Percentiles rank a stretch among this genome's conserved stretches.
These are phyloP conservation scores for Clarias magur DNA, from an alignment of 2,113 vertebrate species.

Conservation along the genomic window DNA sequence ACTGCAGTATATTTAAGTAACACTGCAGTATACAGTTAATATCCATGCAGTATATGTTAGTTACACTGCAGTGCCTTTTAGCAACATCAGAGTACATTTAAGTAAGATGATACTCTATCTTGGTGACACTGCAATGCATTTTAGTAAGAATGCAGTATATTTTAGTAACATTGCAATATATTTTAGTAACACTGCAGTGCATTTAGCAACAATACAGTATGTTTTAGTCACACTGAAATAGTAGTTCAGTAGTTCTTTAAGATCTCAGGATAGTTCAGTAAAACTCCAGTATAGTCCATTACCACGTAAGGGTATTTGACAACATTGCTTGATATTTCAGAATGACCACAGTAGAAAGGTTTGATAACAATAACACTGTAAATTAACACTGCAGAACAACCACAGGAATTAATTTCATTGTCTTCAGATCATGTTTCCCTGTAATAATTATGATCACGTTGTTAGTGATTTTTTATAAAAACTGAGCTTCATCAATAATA, in stretches of 20 bases:
- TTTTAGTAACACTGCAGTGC: neutral
- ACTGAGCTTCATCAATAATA: neutral
- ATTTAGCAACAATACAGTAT: neutral
- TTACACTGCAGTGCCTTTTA: too few relatives aligned
- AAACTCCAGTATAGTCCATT: neutral
- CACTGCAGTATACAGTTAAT: neutral
- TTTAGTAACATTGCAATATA: neutral
- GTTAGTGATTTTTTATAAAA: neutral
- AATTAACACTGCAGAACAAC: neutral
- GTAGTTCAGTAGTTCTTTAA: neutral
- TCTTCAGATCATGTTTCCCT: neutral
- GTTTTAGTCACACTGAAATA: neutral
- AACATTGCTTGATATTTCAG: neutral
- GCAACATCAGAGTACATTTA: neutral
- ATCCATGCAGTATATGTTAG: neutral
- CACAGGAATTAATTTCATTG: neutral
- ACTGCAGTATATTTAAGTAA: neutral
- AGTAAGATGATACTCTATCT: neutral
- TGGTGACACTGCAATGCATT: too few relatives aligned
- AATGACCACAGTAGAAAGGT: too few relatives aligned
- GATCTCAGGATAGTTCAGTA: neutral
- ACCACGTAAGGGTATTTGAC: too few relatives aligned
- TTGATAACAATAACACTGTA: neutral
- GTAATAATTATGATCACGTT: neutral
- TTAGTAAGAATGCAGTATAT: neutral